Evolutionary conservation across 2,888 invertebrate genomes (phyloP).

Genomic region (Amphipyra tragopoginis): DNA sequence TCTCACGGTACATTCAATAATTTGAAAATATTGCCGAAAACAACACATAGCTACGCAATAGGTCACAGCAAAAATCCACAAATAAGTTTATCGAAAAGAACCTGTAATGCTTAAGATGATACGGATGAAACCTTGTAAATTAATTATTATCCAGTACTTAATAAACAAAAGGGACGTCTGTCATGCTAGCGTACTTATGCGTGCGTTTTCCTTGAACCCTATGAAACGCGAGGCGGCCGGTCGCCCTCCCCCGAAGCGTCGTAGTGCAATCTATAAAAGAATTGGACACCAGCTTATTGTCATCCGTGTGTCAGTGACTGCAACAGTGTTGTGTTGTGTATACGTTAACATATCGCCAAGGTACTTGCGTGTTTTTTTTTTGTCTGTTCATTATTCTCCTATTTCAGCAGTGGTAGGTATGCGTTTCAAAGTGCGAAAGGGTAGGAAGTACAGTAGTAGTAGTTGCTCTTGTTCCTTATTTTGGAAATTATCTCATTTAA

Average conservation of each 20-base stretch:
- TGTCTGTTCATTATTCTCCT: slow-evolving; percentile 10
- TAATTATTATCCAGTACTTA: slow-evolving; percentile 18
- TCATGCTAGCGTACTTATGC: slow-evolving; percentile 25
- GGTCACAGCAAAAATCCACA: background rate
- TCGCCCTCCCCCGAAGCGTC: slow-evolving; percentile 78
- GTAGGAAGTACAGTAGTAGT: background rate
- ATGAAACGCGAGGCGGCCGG: slow-evolving; percentile 59
- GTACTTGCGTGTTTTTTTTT: slow-evolving; percentile 63
- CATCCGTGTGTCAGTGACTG: slow-evolving; percentile 85
- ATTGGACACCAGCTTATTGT: slow-evolving; percentile 76
- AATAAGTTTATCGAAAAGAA: background rate
- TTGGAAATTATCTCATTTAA: no score
- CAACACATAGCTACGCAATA: background rate
- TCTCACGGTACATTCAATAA: no score
- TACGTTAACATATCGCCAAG: slow-evolving; percentile 73
- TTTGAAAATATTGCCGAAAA: no score
- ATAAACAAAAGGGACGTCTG: slow-evolving; percentile 36
- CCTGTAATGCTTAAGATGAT: slow-evolving; percentile 1
- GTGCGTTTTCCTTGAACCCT: slow-evolving; percentile 71
- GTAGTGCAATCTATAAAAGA: slow-evolving; percentile 86
- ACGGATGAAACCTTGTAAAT: slow-evolving; percentile 20
- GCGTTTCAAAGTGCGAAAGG: slow-evolving; percentile 7
- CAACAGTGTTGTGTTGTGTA: slow-evolving; percentile 87
- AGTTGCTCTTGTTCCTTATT: background rate
- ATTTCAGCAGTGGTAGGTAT: background rate